These are phyloP conservation scores for Hippocampus barbouri DNA, from an alignment of 2,113 vertebrate genomes.

Conservation along the genomic window DNA sequence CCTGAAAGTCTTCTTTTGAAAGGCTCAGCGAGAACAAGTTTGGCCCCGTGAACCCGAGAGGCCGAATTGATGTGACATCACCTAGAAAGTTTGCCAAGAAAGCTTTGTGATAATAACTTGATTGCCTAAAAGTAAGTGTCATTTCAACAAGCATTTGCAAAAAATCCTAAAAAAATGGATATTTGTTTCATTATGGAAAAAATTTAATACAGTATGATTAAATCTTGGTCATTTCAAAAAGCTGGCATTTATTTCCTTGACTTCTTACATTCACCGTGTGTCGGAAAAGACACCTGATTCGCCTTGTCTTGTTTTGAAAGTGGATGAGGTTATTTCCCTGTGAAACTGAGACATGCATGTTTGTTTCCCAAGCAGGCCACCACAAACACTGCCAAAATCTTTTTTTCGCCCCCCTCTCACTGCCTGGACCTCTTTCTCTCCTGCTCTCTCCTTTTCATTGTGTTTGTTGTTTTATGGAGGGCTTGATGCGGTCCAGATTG, in stretches of 20 bases:
- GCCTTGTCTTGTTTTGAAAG: constrained; percentile 23
- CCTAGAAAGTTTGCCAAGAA: neutral
- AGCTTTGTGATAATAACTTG: neutral
- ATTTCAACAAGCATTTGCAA: neutral
- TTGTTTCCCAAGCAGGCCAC: constrained; percentile 61
- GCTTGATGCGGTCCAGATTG: constrained; percentile 62
- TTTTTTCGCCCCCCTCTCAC: constrained; percentile 8
- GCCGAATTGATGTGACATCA: neutral
- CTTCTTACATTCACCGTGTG: neutral
- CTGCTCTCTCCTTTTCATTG: constrained; percentile 45
- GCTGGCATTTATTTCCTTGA: neutral
- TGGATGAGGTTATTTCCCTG: constrained; percentile 41
- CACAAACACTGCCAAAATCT: constrained; percentile 45
- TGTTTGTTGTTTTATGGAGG: constrained; percentile 64
- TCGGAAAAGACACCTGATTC: neutral
- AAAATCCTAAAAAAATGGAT: neutral
- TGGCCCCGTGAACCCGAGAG: neutral
- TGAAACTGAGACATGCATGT: constrained; percentile 61
- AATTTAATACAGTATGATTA: no score
- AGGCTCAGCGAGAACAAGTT: neutral
- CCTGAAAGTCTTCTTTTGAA: neutral
- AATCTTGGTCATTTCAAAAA: neutral
- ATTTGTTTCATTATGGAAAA: no score
- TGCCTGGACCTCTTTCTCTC: constrained; percentile 43
- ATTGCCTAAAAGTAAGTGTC: neutral